Percentiles rank a stretch among this genome's conserved stretches.
phyloP scores from a whole-genome alignment of 1,140 invertebrate genomes.

The Aphelenchoides avenae region DNA sequence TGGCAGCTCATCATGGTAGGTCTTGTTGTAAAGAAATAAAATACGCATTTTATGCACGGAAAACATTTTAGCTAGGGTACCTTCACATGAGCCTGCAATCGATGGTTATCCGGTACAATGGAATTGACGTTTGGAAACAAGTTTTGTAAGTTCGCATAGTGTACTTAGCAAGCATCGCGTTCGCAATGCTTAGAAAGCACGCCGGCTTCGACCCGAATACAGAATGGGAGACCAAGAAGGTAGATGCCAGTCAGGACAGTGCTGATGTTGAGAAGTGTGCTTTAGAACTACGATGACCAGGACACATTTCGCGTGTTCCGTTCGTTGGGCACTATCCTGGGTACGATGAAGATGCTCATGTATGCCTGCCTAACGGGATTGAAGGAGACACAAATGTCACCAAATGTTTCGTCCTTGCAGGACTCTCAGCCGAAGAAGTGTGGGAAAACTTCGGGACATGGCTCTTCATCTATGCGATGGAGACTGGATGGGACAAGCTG shows the following conservation, averaged over 20 bases:
- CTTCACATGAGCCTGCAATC: slow-evolving; percentile 16
- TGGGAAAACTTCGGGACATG: slow-evolving; percentile 26
- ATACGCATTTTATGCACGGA: too few species aligned
- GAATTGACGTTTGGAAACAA: slow-evolving; percentile 29
- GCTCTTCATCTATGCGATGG: slow-evolving; percentile 19
- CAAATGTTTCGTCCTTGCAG: too few species aligned
- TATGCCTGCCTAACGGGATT: background rate
- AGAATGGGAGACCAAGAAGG: slow-evolving; percentile 9
- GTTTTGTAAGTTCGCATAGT: slow-evolving; percentile 18
- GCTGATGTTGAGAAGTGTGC: too few species aligned
- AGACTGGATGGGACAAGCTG: slow-evolving; percentile 22
- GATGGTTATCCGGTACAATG: slow-evolving; percentile 17
- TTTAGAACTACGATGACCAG: slow-evolving; percentile 17
- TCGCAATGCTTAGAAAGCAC: slow-evolving; percentile 10
- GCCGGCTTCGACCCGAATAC: slow-evolving; percentile 15
- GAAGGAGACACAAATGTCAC: too few species aligned
- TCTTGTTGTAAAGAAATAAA: too few species aligned
- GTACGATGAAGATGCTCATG: background rate
- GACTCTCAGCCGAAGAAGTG: slow-evolving; percentile 15
- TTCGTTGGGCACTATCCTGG: slow-evolving; percentile 7
- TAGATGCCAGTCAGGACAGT: too few species aligned
- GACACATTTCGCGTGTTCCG: slow-evolving; percentile 20
- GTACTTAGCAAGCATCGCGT: background rate
- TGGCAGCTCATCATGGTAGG: too few species aligned
- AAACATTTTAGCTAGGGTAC: slow-evolving; percentile 28